Conservation (phyloP, 2,113 vertebrate species). For the Dermatemys mawii region DNA sequence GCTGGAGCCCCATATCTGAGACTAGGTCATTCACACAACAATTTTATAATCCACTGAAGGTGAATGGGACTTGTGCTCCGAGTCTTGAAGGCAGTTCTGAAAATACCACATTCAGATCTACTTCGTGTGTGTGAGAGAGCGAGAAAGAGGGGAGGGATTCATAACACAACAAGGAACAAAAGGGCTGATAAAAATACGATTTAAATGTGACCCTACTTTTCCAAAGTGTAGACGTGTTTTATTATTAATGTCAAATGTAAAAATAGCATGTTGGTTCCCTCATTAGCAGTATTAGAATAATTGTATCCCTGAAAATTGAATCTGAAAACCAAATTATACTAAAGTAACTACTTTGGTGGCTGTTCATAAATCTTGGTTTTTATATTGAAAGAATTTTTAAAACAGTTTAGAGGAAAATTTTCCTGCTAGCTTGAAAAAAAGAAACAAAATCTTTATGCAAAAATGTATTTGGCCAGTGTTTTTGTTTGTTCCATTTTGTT, state of each 20-base stretch:
- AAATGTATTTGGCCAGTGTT: slow-evolving; percentile 11
- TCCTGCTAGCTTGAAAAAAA: slow-evolving; percentile 2
- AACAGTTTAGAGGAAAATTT: not conserved
- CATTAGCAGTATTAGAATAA: not conserved
- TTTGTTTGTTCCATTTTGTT: slow-evolving; percentile 45
- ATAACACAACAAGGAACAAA: not conserved
- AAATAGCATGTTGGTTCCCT: not conserved
- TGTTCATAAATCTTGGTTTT: not conserved
- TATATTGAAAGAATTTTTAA: not conserved
- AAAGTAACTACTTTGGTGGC: not conserved
- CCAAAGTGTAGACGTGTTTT: not conserved
- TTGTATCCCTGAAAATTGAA: slow-evolving; percentile 9
- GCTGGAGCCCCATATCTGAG: too few relatives aligned
- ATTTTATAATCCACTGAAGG: not conserved
- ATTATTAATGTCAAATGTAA: not conserved
- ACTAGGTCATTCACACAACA: too few relatives aligned
- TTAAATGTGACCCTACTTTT: not conserved
- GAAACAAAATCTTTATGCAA: not conserved
- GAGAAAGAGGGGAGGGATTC: not conserved
- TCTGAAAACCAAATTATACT: not conserved
- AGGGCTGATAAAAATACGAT: not conserved
- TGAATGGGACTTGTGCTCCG: not conserved
- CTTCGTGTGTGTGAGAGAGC: not conserved
- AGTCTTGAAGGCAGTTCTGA: not conserved
- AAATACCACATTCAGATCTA: not conserved